phyloP scores from a whole-genome alignment of 2,113 vertebrate species.

The Amphiprion ocellaris region DNA sequence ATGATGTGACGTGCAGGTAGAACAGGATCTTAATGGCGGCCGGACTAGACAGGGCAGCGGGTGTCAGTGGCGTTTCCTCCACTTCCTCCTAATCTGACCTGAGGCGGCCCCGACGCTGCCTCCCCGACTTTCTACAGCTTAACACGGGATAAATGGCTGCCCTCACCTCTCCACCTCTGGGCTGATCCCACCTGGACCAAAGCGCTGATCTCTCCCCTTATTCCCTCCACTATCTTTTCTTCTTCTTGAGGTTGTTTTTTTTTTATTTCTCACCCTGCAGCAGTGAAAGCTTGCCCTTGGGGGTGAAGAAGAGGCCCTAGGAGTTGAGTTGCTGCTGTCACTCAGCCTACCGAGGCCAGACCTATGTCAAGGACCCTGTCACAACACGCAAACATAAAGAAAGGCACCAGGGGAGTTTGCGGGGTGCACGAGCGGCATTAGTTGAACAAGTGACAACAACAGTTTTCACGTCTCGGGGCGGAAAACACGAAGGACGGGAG shows the following conservation, averaged over 20 bases:
- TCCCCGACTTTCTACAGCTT: slow-evolving; percentile 21
- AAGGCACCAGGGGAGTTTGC: background rate
- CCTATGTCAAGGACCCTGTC: slow-evolving; percentile 60
- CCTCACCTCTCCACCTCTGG: slow-evolving; percentile 42
- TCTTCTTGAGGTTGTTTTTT: slow-evolving; percentile 15
- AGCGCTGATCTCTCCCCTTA: slow-evolving; percentile 12
- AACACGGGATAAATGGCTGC: slow-evolving; percentile 36
- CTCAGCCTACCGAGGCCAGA: slow-evolving; percentile 54
- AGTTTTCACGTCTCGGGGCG: slow-evolving; percentile 52
- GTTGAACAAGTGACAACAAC: slow-evolving; percentile 69
- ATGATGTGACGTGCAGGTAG: background rate
- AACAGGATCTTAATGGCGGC: background rate
- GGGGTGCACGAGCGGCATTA: slow-evolving; percentile 44
- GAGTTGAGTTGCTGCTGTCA: slow-evolving; percentile 51
- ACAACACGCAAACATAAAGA: slow-evolving; percentile 23
- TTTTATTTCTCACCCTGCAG: background rate
- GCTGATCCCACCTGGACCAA: slow-evolving; percentile 38
- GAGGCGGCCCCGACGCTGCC: slow-evolving; percentile 1
- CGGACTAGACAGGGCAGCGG: too few relatives aligned
- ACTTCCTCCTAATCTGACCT: slow-evolving; percentile 29
- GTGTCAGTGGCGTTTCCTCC: background rate
- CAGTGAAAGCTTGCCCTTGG: slow-evolving; percentile 19
- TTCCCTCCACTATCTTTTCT: background rate
- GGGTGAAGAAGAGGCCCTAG: slow-evolving; percentile 46
- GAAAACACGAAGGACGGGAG: slow-evolving; percentile 46